Evolutionary conservation across 2,797 vertebrate species (phyloP).

Genomic region (Pangasius djambal): DNA sequence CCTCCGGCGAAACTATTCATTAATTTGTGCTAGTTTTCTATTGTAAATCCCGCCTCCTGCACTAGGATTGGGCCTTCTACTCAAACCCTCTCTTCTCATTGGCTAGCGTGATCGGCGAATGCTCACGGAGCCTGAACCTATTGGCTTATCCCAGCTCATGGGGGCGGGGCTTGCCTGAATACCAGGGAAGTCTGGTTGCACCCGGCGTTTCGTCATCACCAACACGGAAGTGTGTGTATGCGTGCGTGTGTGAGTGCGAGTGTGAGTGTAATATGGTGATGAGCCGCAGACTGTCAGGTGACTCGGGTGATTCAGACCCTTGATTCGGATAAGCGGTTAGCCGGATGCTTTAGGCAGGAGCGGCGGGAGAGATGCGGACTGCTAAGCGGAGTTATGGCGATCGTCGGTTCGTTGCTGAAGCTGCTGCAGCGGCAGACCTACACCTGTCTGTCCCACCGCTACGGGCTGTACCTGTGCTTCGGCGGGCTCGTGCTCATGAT

Average conservation of each 20-base stretch:
- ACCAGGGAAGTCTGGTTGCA: not conserved
- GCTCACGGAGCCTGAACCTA: not conserved
- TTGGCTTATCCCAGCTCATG: not conserved
- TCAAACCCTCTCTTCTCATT: not conserved
- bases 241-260: not conserved
- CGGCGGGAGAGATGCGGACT: constrained; percentile 67
- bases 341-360: not conserved
- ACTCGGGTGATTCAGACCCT: not conserved
- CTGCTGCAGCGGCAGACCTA: constrained; percentile 95
- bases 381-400: constrained; percentile 82
- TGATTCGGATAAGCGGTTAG: not conserved
- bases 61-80: not conserved
- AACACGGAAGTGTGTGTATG: constrained; percentile 35
- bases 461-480: constrained; percentile 95
- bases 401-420: constrained; percentile 85
- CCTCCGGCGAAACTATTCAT: not conserved
- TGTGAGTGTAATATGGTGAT: constrained; percentile 13
- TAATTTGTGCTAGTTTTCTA: not conserved
- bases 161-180: not conserved
- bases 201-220: constrained; percentile 26
- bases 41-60: not conserved
- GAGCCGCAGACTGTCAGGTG: not conserved
- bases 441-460: constrained; percentile 95
- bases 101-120: not conserved
- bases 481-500: constrained; percentile 94